phyloP scores from a whole-genome alignment of 2,888 invertebrate species.

The Eupithecia insigniata region DNA sequence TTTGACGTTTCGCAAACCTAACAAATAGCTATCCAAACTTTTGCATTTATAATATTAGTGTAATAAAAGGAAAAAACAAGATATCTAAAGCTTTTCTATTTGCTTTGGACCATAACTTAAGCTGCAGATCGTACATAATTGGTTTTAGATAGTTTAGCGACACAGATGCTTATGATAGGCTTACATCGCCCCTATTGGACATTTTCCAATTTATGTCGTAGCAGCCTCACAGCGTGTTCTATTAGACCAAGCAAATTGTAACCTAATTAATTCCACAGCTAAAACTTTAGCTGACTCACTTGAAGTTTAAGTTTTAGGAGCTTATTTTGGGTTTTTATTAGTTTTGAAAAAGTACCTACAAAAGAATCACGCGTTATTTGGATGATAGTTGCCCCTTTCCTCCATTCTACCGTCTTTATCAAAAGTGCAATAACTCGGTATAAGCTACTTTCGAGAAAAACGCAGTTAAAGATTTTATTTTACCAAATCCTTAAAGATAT shows the following conservation, averaged over 20 bases:
- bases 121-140: conserved; percentile 20
- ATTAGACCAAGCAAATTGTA: conserved; percentile 54
- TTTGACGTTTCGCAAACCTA: too few relatives aligned
- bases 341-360: too few relatives aligned
- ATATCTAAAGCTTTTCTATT: too few relatives aligned
- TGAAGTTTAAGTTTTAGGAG: not conserved
- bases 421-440: too few relatives aligned
- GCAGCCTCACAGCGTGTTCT: conserved; percentile 41
- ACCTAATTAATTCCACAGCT: conserved; percentile 49
- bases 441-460: too few relatives aligned
- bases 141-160: conserved; percentile 19
- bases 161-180: conserved; percentile 37
- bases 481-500: too few relatives aligned
- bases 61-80: too few relatives aligned
- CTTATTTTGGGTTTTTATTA: too few relatives aligned
- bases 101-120: not conserved
- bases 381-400: not conserved
- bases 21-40: not conserved
- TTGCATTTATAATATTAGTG: not conserved
- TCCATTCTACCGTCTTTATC: too few relatives aligned
- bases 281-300: conserved; percentile 28
- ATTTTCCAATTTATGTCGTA: conserved; percentile 39
- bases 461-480: too few relatives aligned
- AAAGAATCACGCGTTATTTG: too few relatives aligned
- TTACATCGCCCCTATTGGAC: conserved; percentile 35